Evolutionary conservation across 2,888 invertebrate genomes (phyloP).

Genomic region (Boloria euphrosyne): DNA sequence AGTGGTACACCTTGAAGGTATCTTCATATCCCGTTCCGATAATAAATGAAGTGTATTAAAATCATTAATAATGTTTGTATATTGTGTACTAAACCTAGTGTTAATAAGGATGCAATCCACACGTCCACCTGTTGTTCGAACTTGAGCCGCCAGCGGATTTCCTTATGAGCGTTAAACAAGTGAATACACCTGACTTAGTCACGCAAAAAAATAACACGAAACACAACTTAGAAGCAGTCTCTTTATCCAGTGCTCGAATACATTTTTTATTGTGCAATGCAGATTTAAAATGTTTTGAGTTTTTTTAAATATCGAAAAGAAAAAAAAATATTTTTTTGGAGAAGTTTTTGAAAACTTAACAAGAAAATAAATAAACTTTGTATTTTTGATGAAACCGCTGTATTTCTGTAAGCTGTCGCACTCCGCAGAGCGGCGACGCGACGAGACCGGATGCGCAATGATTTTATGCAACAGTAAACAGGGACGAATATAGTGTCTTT

Average conservation of each 20-base stretch:
- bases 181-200: constrained; percentile 26
- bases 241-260: not conserved
- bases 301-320: not conserved
- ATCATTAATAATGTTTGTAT: constrained; percentile 5
- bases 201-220: constrained; percentile 25
- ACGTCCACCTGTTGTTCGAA: constrained; percentile 30
- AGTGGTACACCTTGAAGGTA: constrained; percentile 1
- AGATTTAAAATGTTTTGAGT: not conserved
- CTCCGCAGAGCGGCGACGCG: not conserved
- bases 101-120: constrained; percentile 21
- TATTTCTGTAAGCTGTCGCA: not conserved
- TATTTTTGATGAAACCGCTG: too few species aligned
- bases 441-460: constrained; percentile 40
- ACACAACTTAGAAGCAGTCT: not conserved
- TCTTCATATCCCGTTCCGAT: not conserved
- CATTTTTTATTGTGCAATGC: too few species aligned
- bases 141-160: constrained; percentile 32
- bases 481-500: constrained; percentile 36
- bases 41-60: constrained; percentile 14
- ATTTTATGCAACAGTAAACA: constrained; percentile 41
- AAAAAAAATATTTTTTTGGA: not conserved
- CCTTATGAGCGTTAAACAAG: constrained; percentile 25
- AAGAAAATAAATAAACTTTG: too few species aligned
- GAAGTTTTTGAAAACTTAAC: too few species aligned
- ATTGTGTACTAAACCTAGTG: constrained; percentile 10